A percentile compares a stretch with the other conserved stretches of the same genome.
These are phyloP conservation scores for Hephaestus fuliginosus DNA, from an alignment of 2,797 vertebrate genomes.

Conservation along the genomic window DNA sequence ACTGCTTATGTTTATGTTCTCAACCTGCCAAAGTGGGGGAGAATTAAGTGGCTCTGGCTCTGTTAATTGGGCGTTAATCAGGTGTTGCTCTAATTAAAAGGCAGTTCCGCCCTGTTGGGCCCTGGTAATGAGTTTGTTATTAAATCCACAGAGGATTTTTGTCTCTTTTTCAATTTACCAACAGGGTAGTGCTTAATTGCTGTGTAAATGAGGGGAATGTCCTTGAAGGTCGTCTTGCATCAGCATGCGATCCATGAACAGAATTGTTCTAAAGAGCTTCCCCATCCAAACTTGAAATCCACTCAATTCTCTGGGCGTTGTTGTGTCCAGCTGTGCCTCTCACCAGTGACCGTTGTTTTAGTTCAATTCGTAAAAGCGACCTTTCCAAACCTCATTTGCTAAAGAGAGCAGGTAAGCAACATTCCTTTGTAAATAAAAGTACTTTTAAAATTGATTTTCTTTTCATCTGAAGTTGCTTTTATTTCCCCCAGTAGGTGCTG, in stretches of 20 bases:
- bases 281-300: slow-evolving; percentile 46
- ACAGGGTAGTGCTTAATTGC: slow-evolving; percentile 85
- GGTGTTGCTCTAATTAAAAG: slow-evolving; percentile 90
- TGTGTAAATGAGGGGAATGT: slow-evolving; percentile 82
- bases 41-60: slow-evolving; percentile 84
- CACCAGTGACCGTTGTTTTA: slow-evolving; percentile 9
- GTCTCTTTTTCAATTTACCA: slow-evolving; percentile 86
- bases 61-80: slow-evolving; percentile 89
- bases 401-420: slow-evolving; percentile 14
- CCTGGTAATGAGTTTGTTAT: slow-evolving; percentile 88
- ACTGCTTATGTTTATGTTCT: slow-evolving; percentile 80
- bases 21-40: slow-evolving; percentile 79
- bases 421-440: slow-evolving; percentile 38
- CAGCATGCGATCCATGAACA: slow-evolving; percentile 60
- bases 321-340: slow-evolving; percentile 28
- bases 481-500: slow-evolving; percentile 16
- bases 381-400: slow-evolving; percentile 31
- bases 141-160: slow-evolving; percentile 86
- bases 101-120: slow-evolving; percentile 87
- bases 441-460: slow-evolving; percentile 57
- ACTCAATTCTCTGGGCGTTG: slow-evolving; percentile 23
- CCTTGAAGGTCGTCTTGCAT: slow-evolving; percentile 84
- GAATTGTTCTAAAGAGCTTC: slow-evolving; percentile 52
- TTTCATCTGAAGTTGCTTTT: slow-evolving; percentile 46
- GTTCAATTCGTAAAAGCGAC: slow-evolving; percentile 7